Base-by-base conservation (phyloP, 2,888 invertebrate species). In the Euclidia mi region DNA sequence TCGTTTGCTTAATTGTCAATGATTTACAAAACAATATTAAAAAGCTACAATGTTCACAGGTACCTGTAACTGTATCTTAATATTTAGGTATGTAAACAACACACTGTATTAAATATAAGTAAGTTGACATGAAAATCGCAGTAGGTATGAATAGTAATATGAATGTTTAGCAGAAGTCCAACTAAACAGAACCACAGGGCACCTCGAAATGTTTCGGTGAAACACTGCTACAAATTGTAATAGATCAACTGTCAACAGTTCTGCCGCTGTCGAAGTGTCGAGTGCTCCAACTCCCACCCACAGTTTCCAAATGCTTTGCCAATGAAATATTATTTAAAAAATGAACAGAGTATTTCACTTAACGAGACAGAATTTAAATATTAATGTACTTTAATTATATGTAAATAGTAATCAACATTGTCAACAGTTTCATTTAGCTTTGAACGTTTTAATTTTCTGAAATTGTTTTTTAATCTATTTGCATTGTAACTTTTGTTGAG, bases 401-500 rank as follows among this genome's bases (percentile, higher is more conserved):
- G 65, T 59, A 59, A 67, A 67, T 56, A 42, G 43, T 38, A 69
- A 69, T 69, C 60, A 69, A 48, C 49, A 41, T 38, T 67, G 65
- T 56, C 65, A 69, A 64, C 66, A 60, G 57, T 45, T 48, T 57
- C 34, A 51, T 53, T 55, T 43, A 37, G 35, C 28, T 45, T 15
- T 38, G 35, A 50, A 52, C 35, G 17, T 49, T 42, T 3, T 18
- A 37, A 40, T 48, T 48, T 32, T 45, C 10, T 46, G 12, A n/a
- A 28, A 52, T 20, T 7, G 9, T 18, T 18, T 18, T 37, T 10
- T n/a, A 35, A 18, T 37, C 6, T 37, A 2, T 18, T 10, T 18
- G 15, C n/a, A 3, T 1, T 10, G 14, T 34, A 12, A 34, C 3
- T 34, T 3, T 34, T 12, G 3, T n/a, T 2, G 12, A 14, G 11